Percentiles rank a stretch among this genome's conserved stretches.
Conservation (phyloP, 2,888 invertebrate species). For the Hemicrepidius hirtus region DNA sequence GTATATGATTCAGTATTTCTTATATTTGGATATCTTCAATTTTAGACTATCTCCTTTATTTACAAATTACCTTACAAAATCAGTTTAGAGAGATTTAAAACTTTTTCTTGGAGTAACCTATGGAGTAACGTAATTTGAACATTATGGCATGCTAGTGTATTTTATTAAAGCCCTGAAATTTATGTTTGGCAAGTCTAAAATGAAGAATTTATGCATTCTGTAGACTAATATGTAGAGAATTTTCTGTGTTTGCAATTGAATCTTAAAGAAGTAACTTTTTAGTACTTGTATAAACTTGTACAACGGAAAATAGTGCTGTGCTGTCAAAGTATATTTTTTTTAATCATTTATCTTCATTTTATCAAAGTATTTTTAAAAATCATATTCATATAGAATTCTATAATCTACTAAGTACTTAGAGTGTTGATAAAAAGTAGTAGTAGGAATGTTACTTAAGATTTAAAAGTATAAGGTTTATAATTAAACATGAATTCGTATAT, state of each 20-base stretch:
- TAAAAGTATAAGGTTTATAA: neutral
- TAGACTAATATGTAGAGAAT: neutral
- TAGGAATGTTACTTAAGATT: constrained; percentile 15
- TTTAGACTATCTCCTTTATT: no score
- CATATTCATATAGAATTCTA: constrained; percentile 10
- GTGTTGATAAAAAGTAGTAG: constrained; percentile 3
- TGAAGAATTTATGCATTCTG: no score
- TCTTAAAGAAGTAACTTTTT: neutral
- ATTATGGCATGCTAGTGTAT: no score
- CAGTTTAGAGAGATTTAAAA: no score
- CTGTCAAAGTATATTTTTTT: constrained; percentile 30
- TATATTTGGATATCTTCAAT: no score
- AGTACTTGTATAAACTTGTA: constrained; percentile 21
- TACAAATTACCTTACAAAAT: no score
- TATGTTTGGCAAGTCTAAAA: no score
- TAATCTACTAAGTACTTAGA: constrained; percentile 31
- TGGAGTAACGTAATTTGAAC: no score
- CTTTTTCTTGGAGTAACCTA: no score
- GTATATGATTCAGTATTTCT: no score
- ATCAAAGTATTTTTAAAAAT: constrained; percentile 19
- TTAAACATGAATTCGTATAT: neutral
- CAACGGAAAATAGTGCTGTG: constrained; percentile 33
- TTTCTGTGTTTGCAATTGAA: neutral
- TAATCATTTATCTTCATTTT: constrained; percentile 19
- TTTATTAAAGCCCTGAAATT: no score